Conservation (phyloP, 35 echinoderm and acorn worm species). For the Apostichopus californicus region DNA sequence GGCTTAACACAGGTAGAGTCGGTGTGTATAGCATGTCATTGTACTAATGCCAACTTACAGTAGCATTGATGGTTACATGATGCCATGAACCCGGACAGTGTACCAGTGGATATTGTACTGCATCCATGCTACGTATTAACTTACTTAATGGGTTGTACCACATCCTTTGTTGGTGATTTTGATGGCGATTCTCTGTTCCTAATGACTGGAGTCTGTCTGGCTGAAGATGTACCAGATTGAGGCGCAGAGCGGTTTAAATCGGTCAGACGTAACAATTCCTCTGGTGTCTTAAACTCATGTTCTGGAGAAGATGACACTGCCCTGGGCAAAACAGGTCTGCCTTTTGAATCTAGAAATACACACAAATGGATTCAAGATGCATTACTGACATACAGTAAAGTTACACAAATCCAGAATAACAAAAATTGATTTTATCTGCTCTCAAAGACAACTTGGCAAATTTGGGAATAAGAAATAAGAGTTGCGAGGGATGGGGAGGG, state of each 20-base stretch:
- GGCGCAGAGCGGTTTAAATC: slow-evolving; percentile 21
- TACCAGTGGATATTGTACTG: too few relatives aligned
- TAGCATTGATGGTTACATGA: too few relatives aligned
- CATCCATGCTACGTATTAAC: background rate
- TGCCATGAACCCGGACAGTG: too few relatives aligned
- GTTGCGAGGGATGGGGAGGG: too few relatives aligned
- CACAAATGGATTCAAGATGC: background rate
- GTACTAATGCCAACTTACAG: too few relatives aligned
- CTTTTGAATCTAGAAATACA: slow-evolving; percentile 22
- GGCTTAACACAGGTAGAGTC: too few relatives aligned
- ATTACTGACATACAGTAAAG: too few relatives aligned
- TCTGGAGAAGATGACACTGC: slow-evolving; percentile 29
- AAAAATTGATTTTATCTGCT: too few relatives aligned
- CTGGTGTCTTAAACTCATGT: background rate
- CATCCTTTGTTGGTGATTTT: slow-evolving; percentile 18
- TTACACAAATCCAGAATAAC: too few relatives aligned
- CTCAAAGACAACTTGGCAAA: too few relatives aligned
- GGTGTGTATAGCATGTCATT: too few relatives aligned
- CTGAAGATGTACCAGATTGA: slow-evolving; percentile 2
- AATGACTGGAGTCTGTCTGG: slow-evolving; percentile 17
- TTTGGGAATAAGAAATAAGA: too few relatives aligned
- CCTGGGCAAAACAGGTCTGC: slow-evolving; percentile 25
- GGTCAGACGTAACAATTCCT: slow-evolving; percentile 15
- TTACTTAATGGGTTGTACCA: slow-evolving; percentile 1
- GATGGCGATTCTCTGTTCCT: background rate